These are phyloP conservation scores for Perca schrenkii DNA, from an alignment of 2,113 vertebrate species.

Conservation along the genomic window DNA sequence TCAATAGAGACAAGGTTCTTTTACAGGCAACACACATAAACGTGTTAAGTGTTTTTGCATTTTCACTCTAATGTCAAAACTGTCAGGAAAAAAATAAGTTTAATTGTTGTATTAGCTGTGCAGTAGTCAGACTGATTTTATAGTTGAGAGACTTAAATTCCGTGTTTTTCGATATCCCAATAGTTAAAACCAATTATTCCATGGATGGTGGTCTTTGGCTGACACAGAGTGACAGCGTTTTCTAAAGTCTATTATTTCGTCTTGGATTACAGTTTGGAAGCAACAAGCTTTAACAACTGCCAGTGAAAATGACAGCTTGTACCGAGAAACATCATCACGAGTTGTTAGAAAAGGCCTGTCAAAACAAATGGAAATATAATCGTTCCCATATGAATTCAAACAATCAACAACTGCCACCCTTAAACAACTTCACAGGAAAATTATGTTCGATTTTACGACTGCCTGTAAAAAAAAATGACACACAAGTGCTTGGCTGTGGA, in stretches of 20 bases:
- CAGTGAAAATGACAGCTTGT: conserved; percentile 34
- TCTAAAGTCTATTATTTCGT: background rate
- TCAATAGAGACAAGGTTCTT: conserved; percentile 26
- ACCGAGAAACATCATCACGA: background rate
- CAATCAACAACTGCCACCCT: conserved; percentile 10
- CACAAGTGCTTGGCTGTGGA: conserved; percentile 5
- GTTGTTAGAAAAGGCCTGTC: conserved; percentile 3
- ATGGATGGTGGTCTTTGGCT: background rate
- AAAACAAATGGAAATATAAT: conserved; percentile 32
- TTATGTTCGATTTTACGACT: background rate
- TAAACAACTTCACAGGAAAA: conserved; percentile 17
- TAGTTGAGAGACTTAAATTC: background rate
- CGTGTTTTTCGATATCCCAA: background rate
- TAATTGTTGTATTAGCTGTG: too few species aligned
- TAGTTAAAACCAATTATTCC: background rate
- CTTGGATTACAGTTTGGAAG: background rate
- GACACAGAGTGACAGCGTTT: background rate
- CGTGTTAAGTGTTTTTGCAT: background rate
- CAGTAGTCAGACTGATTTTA: too few species aligned
- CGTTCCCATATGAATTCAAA: conserved; percentile 15
- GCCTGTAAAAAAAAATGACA: background rate
- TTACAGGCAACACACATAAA: background rate
- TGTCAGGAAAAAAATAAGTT: too few species aligned
- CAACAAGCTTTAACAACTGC: conserved; percentile 18
- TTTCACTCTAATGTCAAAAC: too few species aligned